Conservation (phyloP, 2,113 vertebrate species). For the Dipodomys spectabilis region DNA sequence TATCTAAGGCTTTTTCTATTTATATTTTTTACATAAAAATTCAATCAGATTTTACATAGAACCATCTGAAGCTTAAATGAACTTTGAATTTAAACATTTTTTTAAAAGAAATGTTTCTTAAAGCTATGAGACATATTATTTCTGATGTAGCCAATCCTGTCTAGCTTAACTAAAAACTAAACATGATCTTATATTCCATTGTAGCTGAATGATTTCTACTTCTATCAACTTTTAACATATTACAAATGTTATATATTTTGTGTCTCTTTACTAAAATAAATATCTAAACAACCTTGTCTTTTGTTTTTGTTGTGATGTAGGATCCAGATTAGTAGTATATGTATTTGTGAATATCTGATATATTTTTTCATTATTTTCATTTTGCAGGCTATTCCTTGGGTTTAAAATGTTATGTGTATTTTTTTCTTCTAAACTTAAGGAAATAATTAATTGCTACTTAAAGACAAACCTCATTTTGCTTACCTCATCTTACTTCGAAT, state of each 20-base stretch:
- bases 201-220: background rate
- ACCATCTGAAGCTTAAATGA: background rate
- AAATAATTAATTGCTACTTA: constrained; percentile 34
- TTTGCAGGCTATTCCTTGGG: background rate
- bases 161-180: background rate
- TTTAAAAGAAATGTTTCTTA: background rate
- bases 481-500: no score
- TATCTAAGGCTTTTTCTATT: background rate
- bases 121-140: background rate
- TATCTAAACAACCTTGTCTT: background rate
- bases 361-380: background rate
- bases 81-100: background rate
- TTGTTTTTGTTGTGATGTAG: background rate
- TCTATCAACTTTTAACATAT: background rate
- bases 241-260: background rate
- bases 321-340: background rate
- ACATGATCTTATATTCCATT: accelerated
- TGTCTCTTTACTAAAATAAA: constrained; percentile 1
- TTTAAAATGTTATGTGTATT: constrained; percentile 11
- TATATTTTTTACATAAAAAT: background rate
- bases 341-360: background rate
- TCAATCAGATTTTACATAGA: background rate
- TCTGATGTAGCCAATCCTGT: background rate
- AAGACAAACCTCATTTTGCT: background rate
- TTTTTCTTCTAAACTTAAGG: background rate